These are phyloP conservation scores for Lithodes maja DNA, from an alignment of 2,888 invertebrate genomes.

Conservation along the genomic window DNA sequence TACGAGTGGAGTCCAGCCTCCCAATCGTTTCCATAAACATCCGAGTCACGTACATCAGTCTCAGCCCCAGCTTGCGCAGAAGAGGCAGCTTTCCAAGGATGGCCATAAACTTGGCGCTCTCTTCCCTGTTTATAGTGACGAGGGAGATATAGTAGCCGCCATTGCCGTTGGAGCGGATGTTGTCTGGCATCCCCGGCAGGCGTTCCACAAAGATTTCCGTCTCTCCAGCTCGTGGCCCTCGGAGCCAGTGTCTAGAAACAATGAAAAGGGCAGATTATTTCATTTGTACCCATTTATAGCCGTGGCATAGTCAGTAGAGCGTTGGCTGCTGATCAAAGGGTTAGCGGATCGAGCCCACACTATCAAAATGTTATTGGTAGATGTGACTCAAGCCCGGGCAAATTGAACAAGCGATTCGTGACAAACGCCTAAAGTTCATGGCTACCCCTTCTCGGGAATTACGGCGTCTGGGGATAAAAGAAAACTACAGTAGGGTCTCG, in stretches of 20 bases:
- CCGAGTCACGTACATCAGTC: constrained; percentile 15
- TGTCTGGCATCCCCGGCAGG: constrained; percentile 81
- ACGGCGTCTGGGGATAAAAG: too few species aligned
- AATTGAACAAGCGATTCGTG: too few species aligned
- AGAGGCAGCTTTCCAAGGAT: constrained; percentile 16
- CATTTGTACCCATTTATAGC: not conserved
- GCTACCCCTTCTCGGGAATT: too few species aligned
- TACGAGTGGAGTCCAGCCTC: constrained; percentile 34
- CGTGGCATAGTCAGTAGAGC: too few species aligned
- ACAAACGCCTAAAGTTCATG: too few species aligned
- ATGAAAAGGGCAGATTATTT: not conserved
- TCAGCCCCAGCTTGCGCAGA: constrained; percentile 48
- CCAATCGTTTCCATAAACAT: constrained; percentile 27
- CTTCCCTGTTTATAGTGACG: not conserved
- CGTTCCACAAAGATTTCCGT: constrained; percentile 87
- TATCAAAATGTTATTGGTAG: too few species aligned
- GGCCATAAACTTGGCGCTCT: not conserved
- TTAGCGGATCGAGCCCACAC: too few species aligned
- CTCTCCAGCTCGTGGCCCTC: constrained; percentile 87
- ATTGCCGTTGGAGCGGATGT: constrained; percentile 75
- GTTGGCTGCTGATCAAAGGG: too few species aligned
- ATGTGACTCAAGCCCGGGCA: too few species aligned
- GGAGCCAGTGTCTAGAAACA: constrained; percentile 81
- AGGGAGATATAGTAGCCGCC: constrained; percentile 64
- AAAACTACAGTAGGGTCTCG: too few species aligned